A percentile compares a stretch with the other conserved stretches of the same genome.
Evolutionary conservation across 2,797 vertebrate genomes (phyloP).

Genomic region (Bucorvus abyssinicus): DNA sequence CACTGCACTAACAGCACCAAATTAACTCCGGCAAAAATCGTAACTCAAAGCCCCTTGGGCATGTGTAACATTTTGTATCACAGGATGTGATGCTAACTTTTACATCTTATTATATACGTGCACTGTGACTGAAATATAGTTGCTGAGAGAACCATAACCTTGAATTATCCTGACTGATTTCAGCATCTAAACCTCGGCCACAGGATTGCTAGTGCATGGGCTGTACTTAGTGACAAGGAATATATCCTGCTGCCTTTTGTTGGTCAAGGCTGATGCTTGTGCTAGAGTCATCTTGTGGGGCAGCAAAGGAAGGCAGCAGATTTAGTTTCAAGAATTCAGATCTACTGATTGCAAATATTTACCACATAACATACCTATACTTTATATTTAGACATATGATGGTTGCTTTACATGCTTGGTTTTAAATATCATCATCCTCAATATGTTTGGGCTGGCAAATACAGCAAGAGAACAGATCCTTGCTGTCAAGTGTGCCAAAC

Average conservation of each 20-base stretch:
- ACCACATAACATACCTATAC: not conserved
- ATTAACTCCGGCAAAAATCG: slow-evolving; percentile 32
- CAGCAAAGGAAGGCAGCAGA: not conserved
- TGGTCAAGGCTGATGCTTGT: not conserved
- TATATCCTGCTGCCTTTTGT: not conserved
- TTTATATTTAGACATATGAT: not conserved
- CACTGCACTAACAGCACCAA: slow-evolving; percentile 12
- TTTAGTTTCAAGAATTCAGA: not conserved
- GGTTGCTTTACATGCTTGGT: not conserved
- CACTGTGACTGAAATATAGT: not conserved
- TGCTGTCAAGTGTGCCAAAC: not conserved
- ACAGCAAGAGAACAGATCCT: not conserved
- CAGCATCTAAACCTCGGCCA: not conserved
- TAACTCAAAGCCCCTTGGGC: slow-evolving; percentile 3
- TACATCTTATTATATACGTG: not conserved
- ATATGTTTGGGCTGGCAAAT: not conserved
- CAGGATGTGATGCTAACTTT: not conserved
- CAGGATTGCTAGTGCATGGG: not conserved
- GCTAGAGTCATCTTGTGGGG: not conserved
- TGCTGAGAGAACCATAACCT: slow-evolving; percentile 28
- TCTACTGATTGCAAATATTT: not conserved
- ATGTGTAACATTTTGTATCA: not conserved
- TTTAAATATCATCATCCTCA: not conserved
- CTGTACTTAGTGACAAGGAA: not conserved
- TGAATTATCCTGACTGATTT: slow-evolving; percentile 34